These are phyloP conservation scores for Drosophila tanythrix DNA, from an alignment of 2,888 invertebrate species.

Conservation along the genomic window DNA sequence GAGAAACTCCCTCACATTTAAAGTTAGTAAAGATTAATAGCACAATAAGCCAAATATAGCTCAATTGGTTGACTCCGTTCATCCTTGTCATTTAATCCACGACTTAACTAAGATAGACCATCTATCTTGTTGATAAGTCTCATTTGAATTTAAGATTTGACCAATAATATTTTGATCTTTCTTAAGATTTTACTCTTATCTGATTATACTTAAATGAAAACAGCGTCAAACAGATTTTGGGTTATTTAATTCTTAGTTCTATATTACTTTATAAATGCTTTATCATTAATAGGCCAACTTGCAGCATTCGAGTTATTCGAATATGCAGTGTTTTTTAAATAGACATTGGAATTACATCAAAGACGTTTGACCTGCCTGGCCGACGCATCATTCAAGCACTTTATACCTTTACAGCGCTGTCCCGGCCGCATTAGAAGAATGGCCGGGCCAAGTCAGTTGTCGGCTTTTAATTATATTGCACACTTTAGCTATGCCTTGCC, in stretches of 20 bases:
- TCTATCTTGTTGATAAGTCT: neutral
- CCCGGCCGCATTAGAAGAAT: constrained; percentile 74
- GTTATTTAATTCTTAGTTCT: no score
- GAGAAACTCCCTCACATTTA: neutral
- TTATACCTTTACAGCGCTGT: constrained; percentile 74
- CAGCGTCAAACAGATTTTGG: neutral
- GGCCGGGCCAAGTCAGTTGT: constrained; percentile 72
- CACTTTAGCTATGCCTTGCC: constrained; percentile 79
- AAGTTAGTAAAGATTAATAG: no score
- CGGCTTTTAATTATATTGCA: constrained; percentile 84
- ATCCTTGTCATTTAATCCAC: neutral
- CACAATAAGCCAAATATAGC: neutral
- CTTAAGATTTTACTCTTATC: neutral
- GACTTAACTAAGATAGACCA: neutral
- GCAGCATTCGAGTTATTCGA: constrained; percentile 2
- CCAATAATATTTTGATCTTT: neutral
- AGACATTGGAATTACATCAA: constrained; percentile 66
- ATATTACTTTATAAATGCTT: neutral
- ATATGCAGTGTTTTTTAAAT: constrained; percentile 7
- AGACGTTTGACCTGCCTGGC: constrained; percentile 52
- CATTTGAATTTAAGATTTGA: neutral
- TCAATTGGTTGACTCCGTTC: neutral
- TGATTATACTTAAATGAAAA: neutral
- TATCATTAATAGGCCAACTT: neutral
- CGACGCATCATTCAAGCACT: constrained; percentile 47